A percentile compares a stretch with the other conserved stretches of the same genome.
Evolutionary conservation across 2,797 vertebrate species (phyloP).

Genomic region (Melanotaenia pygmaea): DNA sequence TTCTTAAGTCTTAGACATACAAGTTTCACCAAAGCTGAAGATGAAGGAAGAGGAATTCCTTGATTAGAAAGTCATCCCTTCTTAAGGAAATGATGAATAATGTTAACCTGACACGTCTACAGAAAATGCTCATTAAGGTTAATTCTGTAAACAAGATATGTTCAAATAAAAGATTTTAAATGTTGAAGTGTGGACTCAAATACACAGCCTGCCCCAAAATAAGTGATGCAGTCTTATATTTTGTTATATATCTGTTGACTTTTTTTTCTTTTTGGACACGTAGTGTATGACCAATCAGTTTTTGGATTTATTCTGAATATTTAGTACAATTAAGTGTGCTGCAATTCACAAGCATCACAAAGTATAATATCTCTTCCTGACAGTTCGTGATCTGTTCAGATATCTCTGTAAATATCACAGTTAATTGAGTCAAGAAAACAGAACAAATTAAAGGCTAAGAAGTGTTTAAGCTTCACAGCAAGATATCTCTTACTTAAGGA

Average conservation of each 20-base stretch:
- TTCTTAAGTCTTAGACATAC: background rate
- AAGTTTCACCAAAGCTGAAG: background rate
- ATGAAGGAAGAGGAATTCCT: background rate
- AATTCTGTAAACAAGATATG: background rate
- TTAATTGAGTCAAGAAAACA: slow-evolving; percentile 8
- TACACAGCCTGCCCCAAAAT: too few species aligned
- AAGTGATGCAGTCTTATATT: too few species aligned
- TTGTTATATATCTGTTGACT: too few species aligned
- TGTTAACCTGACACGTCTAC: background rate
- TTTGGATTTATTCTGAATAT: too few species aligned
- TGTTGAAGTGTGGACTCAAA: too few species aligned
- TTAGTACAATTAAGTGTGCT: background rate
- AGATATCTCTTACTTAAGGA: slow-evolving; percentile 33
- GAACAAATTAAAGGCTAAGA: slow-evolving; percentile 1
- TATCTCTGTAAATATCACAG: slow-evolving; percentile 1
- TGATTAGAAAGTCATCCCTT: background rate
- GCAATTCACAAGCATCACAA: background rate
- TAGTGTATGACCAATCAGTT: too few species aligned
- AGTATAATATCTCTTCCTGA: background rate
- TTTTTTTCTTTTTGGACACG: too few species aligned
- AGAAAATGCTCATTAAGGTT: background rate
- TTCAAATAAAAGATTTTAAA: background rate
- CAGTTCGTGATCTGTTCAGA: background rate
- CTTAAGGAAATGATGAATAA: slow-evolving; percentile 3
- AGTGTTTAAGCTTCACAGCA: slow-evolving; percentile 14